These are phyloP conservation scores for Mythimna pallens DNA, from an alignment of 2,888 invertebrate genomes.

Conservation along the genomic window DNA sequence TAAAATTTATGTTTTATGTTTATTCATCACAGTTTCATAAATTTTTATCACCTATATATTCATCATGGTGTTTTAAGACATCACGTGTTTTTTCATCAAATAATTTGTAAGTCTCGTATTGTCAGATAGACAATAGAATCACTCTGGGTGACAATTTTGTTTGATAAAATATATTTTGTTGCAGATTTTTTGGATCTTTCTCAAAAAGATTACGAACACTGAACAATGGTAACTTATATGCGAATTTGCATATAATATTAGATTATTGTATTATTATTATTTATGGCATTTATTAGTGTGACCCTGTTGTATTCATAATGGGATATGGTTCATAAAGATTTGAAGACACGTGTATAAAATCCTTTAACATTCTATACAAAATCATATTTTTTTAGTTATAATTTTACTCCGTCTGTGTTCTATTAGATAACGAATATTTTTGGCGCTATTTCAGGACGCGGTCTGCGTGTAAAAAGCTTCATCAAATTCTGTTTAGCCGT, in stretches of 20 bases:
- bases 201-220: no score
- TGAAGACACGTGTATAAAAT: no score
- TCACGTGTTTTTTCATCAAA: conserved; percentile 13
- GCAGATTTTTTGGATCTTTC: no score
- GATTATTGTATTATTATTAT: background rate
- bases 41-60: conserved; percentile 3
- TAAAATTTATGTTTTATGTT: background rate
- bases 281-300: background rate
- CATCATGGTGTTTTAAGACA: background rate
- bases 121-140: background rate
- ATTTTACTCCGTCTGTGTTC: no score
- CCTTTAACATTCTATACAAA: no score
- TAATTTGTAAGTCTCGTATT: conserved; percentile 15
- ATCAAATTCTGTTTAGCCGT: no score
- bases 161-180: background rate
- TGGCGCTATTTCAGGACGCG: no score
- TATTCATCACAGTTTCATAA: conserved; percentile 2
- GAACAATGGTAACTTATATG: no score
- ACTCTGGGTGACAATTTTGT: background rate
- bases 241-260: no score
- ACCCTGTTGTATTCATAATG: background rate
- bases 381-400: no score
- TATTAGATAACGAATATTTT: no score
- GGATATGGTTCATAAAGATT: background rate
- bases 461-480: no score